These are phyloP conservation scores for Trialeurodes vaporariorum DNA, from an alignment of 1,140 invertebrate genomes.

Conservation along the genomic window DNA sequence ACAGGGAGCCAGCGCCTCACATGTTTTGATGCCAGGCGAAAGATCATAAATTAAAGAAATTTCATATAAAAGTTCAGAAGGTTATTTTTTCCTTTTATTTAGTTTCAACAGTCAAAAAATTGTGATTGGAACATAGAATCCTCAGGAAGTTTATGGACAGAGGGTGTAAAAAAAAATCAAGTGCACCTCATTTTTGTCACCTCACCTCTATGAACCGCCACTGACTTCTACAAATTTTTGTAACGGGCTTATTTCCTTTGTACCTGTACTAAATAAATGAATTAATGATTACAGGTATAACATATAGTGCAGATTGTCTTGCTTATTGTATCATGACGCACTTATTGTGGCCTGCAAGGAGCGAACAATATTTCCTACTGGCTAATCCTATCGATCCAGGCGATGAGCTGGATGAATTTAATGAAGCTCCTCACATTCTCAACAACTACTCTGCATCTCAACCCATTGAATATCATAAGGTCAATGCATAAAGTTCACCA, in stretches of 20 bases:
- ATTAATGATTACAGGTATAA: conserved; percentile 56
- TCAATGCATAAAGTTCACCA: background rate
- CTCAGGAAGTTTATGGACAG: too few species aligned
- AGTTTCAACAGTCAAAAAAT: too few species aligned
- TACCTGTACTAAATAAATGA: conserved; percentile 1
- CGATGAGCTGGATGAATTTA: conserved; percentile 81
- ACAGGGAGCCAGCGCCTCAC: too few species aligned
- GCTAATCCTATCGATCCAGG: conserved; percentile 56
- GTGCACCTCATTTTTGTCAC: too few species aligned
- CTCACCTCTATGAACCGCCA: too few species aligned
- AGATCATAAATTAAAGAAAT: too few species aligned
- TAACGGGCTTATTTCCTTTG: conserved; percentile 1
- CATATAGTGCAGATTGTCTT: conserved; percentile 85
- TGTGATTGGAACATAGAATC: too few species aligned
- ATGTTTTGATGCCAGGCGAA: too few species aligned
- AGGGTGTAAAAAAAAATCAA: background rate
- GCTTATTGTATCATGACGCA: conserved; percentile 90
- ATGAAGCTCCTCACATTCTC: conserved; percentile 77
- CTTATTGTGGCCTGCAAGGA: conserved; percentile 81
- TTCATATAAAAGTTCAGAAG: too few species aligned
- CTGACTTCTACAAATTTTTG: too few species aligned
- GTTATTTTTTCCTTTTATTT: too few species aligned
- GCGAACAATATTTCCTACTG: conserved; percentile 78
- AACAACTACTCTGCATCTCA: conserved; percentile 35
- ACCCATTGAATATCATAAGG: background rate